phyloP scores from a whole-genome alignment of 2,888 invertebrate genomes.

The Caenorhabditis auriculariae region DNA sequence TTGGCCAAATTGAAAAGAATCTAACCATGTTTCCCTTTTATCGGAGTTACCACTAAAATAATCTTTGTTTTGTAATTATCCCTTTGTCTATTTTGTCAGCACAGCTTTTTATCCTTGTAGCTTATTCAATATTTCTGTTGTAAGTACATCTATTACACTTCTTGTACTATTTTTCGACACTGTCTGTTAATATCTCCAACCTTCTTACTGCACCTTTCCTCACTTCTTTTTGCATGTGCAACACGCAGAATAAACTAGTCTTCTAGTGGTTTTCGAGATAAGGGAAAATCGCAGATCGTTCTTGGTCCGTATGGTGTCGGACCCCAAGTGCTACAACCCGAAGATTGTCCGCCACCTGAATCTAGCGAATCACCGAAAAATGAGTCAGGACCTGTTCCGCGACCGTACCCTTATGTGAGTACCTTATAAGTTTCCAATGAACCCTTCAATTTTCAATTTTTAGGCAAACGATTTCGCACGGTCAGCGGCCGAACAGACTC shows the following conservation, averaged over 20 bases:
- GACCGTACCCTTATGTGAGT: constrained; percentile 57
- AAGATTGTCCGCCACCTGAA: constrained; percentile 72
- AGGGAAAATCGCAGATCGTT: constrained; percentile 71
- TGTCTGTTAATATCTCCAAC: too few relatives aligned
- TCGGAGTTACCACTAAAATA: too few relatives aligned
- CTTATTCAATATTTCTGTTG: too few relatives aligned
- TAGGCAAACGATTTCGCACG: constrained; percentile 41
- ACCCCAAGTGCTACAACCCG: constrained; percentile 92
- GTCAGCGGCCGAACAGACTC: constrained; percentile 21
- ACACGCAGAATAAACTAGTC: too few relatives aligned
- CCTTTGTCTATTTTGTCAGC: too few relatives aligned
- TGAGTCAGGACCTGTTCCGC: constrained; percentile 64
- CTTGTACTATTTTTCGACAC: too few relatives aligned
- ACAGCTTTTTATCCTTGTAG: too few relatives aligned
- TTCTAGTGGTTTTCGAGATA: neutral
- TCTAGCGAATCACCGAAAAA: constrained; percentile 60
- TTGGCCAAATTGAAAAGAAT: too few relatives aligned
- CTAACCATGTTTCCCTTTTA: too few relatives aligned
- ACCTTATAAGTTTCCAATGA: neutral
- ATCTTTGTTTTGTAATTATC: too few relatives aligned
- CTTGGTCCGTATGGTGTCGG: constrained; percentile 87
- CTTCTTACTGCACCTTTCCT: neutral
- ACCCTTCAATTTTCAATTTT: neutral
- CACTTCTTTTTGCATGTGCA: constrained; percentile 4
- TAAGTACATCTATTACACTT: too few relatives aligned